phyloP scores from a whole-genome alignment of 37 sponge, comb jelly and placozoan species.

The Cladorhizidae sp. region DNA sequence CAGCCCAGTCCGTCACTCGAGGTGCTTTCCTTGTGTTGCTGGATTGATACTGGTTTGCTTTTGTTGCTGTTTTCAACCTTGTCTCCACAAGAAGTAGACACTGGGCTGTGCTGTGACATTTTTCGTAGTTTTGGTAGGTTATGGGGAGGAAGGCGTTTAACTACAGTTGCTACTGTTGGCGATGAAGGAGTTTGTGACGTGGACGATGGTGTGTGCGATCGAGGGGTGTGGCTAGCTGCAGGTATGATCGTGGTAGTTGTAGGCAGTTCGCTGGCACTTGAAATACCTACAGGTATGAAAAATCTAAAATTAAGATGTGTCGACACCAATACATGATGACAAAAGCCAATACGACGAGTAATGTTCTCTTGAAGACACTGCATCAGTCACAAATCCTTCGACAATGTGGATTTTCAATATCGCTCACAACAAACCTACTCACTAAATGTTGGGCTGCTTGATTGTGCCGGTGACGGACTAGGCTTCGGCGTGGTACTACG shows the following conservation, averaged over 20 bases:
- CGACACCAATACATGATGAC: background rate
- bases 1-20: conserved; percentile 25
- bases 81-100: background rate
- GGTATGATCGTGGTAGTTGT: background rate
- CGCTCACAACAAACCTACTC: no score
- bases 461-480: conserved; percentile 5
- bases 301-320: background rate
- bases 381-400: no score
- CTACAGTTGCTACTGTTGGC: background rate
- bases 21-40: background rate
- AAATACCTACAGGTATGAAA: background rate
- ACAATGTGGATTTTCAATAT: no score
- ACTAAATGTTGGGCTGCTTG: background rate
- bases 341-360: background rate
- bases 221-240: background rate
- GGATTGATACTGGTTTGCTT: no score
- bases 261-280: background rate
- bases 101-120: conserved; percentile 2
- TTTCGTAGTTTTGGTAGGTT: background rate
- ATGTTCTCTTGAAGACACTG: no score
- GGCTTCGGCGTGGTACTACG: background rate
- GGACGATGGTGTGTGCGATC: background rate
- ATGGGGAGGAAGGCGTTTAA: background rate
- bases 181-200: background rate
- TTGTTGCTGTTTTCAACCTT: no score